Evolutionary conservation across 2,113 vertebrate species (phyloP), one percentile per base, ranked within the genome.

Genomic region (Brachionichthys hirsutus): DNA sequence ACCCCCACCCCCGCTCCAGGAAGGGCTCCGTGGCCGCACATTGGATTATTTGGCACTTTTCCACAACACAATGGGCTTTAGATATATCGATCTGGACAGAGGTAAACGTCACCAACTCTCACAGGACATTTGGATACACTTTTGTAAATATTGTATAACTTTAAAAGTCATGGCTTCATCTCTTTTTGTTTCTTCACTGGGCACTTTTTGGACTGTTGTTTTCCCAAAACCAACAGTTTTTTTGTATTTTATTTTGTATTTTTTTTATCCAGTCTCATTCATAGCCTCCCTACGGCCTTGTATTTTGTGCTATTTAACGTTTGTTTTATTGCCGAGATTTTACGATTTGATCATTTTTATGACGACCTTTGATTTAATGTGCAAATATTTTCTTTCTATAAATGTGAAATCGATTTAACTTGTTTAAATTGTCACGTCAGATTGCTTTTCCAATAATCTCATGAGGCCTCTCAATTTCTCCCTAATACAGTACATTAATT

Each of bases 111-210:
- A 81, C 63, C 79, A 72, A 62, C 80, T 86, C 73, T 83, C 81
- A 59, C 83, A 80, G 59, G 78, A 67, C 62, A 77, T 83, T 83
- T 74, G 62, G 79, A 85, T 83, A 61, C 77, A 75, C 77, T 85
- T 87, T 86, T 91, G 89, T 91, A 92, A 89, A 92, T 90, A 90
- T 78, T 90, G 89, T 90, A 90, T 84, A 90, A 88, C 87, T 89
- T 87, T 80, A 60, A 85, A 87, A 85, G 70, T 87, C 77, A 88
- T 80, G 75, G 58, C 74, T 84, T 83, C 73, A 68, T 81, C 73
- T 69, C 53, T 47, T 41, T 53, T 72, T 65, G 9, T 73, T 67
- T 73, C 67, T 67, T 69, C 88, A 92, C 89, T 90, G 82, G 85
- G 88, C 90, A 89, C 91, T 87, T 90, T 82, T 85, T 73, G 62